Conservation (phyloP, 2,888 invertebrate species). For the Carcina quercana region DNA sequence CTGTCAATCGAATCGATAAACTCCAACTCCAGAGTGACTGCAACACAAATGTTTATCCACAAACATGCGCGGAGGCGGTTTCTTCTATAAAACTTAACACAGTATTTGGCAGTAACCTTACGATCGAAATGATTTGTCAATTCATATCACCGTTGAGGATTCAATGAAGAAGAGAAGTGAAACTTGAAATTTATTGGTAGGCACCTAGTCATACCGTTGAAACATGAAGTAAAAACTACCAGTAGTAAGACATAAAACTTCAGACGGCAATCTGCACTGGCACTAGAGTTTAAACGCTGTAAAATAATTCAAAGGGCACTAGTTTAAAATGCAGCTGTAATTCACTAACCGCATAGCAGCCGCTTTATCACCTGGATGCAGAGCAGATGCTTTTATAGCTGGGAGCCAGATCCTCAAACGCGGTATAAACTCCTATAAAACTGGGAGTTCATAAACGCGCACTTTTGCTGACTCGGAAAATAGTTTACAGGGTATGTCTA, state of each 20-base stretch:
- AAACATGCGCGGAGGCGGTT: no score
- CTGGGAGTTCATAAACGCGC: slow-evolving; percentile 48
- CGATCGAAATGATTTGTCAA: no score
- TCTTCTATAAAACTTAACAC: no score
- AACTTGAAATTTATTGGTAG: no score
- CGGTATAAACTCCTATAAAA: slow-evolving; percentile 33
- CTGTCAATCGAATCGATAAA: no score
- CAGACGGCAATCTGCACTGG: slow-evolving; percentile 46
- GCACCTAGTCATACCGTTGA: no score
- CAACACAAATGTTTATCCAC: no score
- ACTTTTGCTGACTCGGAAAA: slow-evolving; percentile 69
- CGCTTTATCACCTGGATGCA: slow-evolving; percentile 58
- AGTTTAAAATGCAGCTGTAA: slow-evolving; percentile 60
- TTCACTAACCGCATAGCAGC: slow-evolving; percentile 47
- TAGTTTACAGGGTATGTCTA: slow-evolving; percentile 61
- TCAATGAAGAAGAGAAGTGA: no score
- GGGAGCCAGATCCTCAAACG: slow-evolving; percentile 23
- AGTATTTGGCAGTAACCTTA: no score
- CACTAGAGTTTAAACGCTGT: slow-evolving; percentile 48
- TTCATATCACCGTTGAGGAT: no score
- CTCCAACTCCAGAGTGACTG: no score
- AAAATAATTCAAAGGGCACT: slow-evolving; percentile 64
- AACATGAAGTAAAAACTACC: no score
- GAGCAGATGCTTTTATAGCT: slow-evolving; percentile 39
- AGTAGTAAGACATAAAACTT: slow-evolving; percentile 37